Evolutionary conservation across 2,797 vertebrate species (phyloP).

Genomic region (Xiphophorus birchmanni): DNA sequence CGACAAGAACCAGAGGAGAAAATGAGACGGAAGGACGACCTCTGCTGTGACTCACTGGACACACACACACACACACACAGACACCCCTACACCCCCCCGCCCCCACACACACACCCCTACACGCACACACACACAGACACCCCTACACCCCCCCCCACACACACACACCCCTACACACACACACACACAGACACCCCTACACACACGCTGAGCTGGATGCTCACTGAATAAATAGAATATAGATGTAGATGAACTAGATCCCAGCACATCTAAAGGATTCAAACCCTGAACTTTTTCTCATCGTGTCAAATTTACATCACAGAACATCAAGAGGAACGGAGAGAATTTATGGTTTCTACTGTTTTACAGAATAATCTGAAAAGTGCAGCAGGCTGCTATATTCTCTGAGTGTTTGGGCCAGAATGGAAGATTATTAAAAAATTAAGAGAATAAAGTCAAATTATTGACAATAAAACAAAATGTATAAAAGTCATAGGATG

Average conservation of each 20-base stretch:
- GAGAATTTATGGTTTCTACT: neutral
- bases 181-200: slow-evolving; percentile 10
- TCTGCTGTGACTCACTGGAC: slow-evolving; percentile 52
- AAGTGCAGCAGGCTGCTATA: neutral
- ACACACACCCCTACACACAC: neutral
- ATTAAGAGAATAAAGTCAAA: too few relatives aligned
- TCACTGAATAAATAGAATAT: slow-evolving; percentile 12
- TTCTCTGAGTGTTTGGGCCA: too few relatives aligned
- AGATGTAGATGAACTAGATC: neutral
- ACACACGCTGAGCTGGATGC: slow-evolving; percentile 12
- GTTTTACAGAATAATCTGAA: neutral
- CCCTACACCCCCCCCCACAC: slow-evolving; percentile 13
- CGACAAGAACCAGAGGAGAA: slow-evolving; percentile 15
- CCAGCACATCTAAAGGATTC: neutral
- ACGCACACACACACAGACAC: slow-evolving; percentile 13
- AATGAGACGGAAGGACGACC: slow-evolving; percentile 46
- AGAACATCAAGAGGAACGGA: too few relatives aligned
- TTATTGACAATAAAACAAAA: too few relatives aligned
- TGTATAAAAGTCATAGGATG: too few relatives aligned
- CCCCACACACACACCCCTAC: too few relatives aligned
- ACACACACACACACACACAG: slow-evolving; percentile 23
- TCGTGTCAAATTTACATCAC: neutral
- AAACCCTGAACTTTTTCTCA: neutral
- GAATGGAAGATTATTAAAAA: too few relatives aligned
- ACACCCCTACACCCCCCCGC: neutral